phyloP scores from a whole-genome alignment of 2,113 vertebrate species.

The Rhea pennata region DNA sequence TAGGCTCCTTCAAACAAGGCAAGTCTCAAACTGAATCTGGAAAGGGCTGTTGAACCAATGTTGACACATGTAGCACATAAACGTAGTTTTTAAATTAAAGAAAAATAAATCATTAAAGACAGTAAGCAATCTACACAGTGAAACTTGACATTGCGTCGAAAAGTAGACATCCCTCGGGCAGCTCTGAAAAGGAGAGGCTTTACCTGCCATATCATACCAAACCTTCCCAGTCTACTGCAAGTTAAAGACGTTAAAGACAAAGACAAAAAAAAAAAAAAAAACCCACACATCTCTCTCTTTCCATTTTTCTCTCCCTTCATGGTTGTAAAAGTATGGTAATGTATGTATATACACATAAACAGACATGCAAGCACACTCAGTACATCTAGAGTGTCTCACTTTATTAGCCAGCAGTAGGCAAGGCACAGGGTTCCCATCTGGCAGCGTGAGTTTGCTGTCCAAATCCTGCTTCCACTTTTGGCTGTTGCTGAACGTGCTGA shows the following conservation, averaged over 20 bases:
- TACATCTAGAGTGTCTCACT: conserved; percentile 38
- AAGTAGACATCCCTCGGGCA: neutral
- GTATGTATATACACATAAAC: fast-evolving
- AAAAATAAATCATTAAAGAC: neutral
- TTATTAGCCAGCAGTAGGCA: conserved; percentile 92
- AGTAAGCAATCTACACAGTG: neutral
- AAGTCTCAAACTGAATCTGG: neutral
- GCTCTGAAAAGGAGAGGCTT: neutral
- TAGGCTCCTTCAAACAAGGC: neutral
- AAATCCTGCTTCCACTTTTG: conserved; percentile 88
- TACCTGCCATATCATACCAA: neutral
- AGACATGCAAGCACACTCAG: fast-evolving
- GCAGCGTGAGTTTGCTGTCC: conserved; percentile 83
- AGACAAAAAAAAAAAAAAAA: neutral
- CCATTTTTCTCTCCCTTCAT: neutral
- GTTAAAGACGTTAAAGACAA: no score
- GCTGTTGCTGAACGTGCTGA: conserved; percentile 83
- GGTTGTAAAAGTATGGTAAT: neutral
- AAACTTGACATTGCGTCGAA: neutral
- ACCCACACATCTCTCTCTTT: neutral
- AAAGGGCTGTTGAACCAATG: neutral
- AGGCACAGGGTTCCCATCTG: conserved; percentile 78
- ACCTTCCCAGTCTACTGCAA: neutral
- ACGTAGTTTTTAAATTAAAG: neutral
- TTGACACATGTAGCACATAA: neutral